These are phyloP conservation scores for Hyperopisus bebe DNA, from an alignment of 2,113 vertebrate genomes.

Conservation along the genomic window DNA sequence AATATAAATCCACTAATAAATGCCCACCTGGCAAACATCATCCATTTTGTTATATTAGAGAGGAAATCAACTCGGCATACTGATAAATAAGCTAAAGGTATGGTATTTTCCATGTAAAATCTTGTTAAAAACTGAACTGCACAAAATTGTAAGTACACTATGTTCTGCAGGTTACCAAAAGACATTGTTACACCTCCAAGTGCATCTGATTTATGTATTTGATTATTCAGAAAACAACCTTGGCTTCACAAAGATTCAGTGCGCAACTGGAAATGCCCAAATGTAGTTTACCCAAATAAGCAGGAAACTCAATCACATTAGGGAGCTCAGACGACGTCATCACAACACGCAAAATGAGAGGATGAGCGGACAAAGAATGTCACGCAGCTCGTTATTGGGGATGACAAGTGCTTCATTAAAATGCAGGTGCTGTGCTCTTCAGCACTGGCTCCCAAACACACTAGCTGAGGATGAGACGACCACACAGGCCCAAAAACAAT, in stretches of 20 bases:
- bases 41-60: background rate
- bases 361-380: background rate
- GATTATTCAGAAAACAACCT: background rate
- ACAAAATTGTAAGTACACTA: background rate
- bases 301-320: background rate
- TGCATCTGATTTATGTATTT: background rate
- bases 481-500: background rate
- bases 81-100: background rate
- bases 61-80: background rate
- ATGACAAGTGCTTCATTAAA: background rate
- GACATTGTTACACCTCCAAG: background rate
- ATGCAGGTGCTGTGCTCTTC: background rate
- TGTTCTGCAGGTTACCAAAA: background rate
- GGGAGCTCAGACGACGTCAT: background rate
- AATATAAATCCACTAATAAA: background rate
- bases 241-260: background rate
- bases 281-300: background rate
- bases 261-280: background rate
- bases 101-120: background rate
- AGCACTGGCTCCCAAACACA: background rate
- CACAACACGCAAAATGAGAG: background rate
- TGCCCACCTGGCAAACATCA: background rate
- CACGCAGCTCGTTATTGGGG: background rate
- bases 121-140: background rate
- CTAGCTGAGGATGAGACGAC: background rate